phyloP scores from a whole-genome alignment of 2,797 vertebrate genomes.

The Nannoperca obscura region DNA sequence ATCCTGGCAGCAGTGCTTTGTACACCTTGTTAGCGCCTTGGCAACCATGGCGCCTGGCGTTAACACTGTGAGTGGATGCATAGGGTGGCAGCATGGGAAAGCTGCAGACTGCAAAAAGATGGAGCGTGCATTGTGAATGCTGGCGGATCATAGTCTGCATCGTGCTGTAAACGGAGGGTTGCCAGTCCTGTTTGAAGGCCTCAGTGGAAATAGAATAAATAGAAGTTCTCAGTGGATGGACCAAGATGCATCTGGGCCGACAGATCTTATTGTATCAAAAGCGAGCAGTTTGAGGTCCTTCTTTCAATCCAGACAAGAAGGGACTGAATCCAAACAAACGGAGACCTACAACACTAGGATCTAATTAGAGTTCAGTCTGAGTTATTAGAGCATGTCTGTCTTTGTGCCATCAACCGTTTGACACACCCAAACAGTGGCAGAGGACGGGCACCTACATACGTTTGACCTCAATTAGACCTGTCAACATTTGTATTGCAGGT shows the following conservation, averaged over 20 bases:
- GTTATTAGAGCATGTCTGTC: slow-evolving; percentile 82
- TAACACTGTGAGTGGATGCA: background rate
- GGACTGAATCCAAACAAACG: slow-evolving; percentile 21
- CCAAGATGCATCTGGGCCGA: background rate
- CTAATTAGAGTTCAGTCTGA: slow-evolving; percentile 80
- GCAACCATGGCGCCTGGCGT: slow-evolving; percentile 26
- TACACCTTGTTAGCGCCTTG: slow-evolving; percentile 43
- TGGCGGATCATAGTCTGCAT: background rate
- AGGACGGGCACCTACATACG: slow-evolving; percentile 35
- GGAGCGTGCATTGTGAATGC: background rate
- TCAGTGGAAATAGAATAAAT: background rate
- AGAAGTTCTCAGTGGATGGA: background rate
- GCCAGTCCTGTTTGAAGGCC: background rate
- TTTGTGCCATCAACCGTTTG: slow-evolving; percentile 63
- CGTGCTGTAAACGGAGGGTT: background rate
- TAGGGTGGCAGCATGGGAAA: slow-evolving; percentile 16
- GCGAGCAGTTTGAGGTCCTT: slow-evolving; percentile 18
- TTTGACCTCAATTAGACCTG: slow-evolving; percentile 59
- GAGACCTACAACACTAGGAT: slow-evolving; percentile 61
- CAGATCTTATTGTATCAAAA: slow-evolving; percentile 12
- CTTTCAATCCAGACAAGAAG: slow-evolving; percentile 30
- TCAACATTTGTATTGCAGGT: slow-evolving; percentile 29
- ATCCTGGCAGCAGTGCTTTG: slow-evolving; percentile 31
- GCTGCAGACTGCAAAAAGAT: slow-evolving; percentile 1
- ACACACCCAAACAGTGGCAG: slow-evolving; percentile 57